These are phyloP conservation scores for Ochotona curzoniae DNA, from an alignment of 2,113 vertebrate genomes.

Conservation along the genomic window DNA sequence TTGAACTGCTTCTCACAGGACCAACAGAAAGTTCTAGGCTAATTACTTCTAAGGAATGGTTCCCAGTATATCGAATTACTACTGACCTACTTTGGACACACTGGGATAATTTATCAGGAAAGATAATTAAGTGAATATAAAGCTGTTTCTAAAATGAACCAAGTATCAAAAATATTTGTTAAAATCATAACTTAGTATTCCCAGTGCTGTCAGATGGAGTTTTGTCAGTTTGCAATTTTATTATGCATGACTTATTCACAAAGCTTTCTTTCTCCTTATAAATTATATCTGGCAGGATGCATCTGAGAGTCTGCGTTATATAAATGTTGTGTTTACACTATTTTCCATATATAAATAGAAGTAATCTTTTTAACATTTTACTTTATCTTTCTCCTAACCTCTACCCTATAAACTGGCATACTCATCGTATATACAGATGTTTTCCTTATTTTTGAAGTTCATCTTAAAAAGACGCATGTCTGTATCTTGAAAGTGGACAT, in stretches of 20 bases:
- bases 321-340: slow-evolving; percentile 22
- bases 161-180: slow-evolving; percentile 15
- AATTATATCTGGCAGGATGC: slow-evolving; percentile 69
- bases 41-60: slow-evolving; percentile 57
- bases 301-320: slow-evolving; percentile 69
- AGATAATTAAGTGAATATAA: slow-evolving; percentile 65
- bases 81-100: slow-evolving; percentile 61
- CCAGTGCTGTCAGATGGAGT: slow-evolving; percentile 4
- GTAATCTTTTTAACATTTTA: slow-evolving; percentile 53
- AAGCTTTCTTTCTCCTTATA: slow-evolving; percentile 66
- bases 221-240: slow-evolving; percentile 63
- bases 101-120: slow-evolving; percentile 68
- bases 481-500: background rate
- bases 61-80: slow-evolving; percentile 18
- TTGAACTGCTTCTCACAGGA: slow-evolving; percentile 65
- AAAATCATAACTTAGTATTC: slow-evolving; percentile 57
- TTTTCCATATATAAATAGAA: slow-evolving; percentile 69
- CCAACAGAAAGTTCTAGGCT: slow-evolving; percentile 56
- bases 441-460: background rate
- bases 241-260: slow-evolving; percentile 41
- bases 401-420: background rate
- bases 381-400: background rate
- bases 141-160: slow-evolving; percentile 51
- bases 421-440: background rate
- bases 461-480: slow-evolving; percentile 30